Percentiles rank a stretch among this genome's conserved stretches.
Evolutionary conservation across 2,113 vertebrate species (phyloP).

Genomic region (Mirza zaza): DNA sequence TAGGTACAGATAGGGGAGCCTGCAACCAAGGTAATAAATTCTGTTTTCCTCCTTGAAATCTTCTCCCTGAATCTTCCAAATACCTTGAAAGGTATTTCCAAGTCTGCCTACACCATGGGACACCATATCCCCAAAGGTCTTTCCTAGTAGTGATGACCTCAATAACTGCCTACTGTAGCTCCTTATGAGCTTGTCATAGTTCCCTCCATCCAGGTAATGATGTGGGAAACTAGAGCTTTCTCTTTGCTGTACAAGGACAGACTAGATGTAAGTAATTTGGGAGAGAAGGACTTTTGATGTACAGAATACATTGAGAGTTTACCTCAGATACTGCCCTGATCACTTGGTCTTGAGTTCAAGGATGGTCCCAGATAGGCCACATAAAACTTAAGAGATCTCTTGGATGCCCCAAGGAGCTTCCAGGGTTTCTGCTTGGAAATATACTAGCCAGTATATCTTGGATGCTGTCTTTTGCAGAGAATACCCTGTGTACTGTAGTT

Average conservation of each 20-base stretch:
- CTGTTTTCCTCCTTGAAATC: constrained; percentile 27
- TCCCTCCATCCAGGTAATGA: neutral
- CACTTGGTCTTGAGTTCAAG: neutral
- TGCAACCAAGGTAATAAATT: neutral
- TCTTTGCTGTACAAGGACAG: neutral
- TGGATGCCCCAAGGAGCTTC: neutral
- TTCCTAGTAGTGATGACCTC: neutral
- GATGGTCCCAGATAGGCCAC: neutral
- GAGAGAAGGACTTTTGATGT: neutral
- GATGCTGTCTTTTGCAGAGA: constrained; percentile 19
- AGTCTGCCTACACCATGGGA: neutral
- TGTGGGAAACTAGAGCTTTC: neutral
- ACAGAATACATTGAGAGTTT: neutral
- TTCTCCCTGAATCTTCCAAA: neutral
- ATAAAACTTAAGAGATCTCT: neutral
- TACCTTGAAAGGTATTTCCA: neutral
- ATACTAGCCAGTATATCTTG: neutral
- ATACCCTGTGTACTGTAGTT: neutral
- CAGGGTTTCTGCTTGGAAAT: neutral
- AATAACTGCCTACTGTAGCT: neutral
- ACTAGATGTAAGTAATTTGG: neutral
- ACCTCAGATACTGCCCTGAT: neutral
- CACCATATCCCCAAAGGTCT: neutral
- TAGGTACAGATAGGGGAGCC: neutral
- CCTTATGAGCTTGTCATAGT: neutral